phyloP scores from a whole-genome alignment of 2,113 vertebrate genomes.

The Mohoua ochrocephala region DNA sequence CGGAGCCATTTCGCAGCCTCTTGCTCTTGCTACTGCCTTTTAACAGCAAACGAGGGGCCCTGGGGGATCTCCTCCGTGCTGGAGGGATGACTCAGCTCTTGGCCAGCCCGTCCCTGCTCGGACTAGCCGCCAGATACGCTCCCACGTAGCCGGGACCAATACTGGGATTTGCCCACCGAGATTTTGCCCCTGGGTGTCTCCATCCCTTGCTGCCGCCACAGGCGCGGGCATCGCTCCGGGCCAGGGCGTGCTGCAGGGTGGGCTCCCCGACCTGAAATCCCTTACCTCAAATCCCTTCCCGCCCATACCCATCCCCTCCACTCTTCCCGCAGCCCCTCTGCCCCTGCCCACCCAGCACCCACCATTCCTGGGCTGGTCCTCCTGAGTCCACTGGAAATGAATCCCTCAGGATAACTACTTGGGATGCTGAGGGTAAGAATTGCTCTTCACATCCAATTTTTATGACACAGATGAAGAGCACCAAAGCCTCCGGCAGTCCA shows the following conservation, averaged over 20 bases:
- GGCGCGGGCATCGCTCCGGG: accelerated
- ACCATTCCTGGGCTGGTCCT: neutral
- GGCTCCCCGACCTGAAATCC: neutral
- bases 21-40: conserved; percentile 37
- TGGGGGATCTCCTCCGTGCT: neutral
- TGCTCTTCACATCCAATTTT: neutral
- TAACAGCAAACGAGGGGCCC: neutral
- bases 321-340: neutral
- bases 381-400: accelerated
- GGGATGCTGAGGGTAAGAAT: neutral
- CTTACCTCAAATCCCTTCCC: accelerated
- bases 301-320: neutral
- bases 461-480: neutral
- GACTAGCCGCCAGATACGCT: neutral
- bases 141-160: neutral
- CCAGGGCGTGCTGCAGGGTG: neutral
- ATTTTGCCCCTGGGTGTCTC: neutral
- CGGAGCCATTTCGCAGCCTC: conserved; percentile 34
- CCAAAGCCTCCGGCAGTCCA: neutral
- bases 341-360: neutral
- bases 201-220: accelerated
- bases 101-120: neutral
- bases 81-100: conserved; percentile 24
- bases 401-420: neutral
- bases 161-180: accelerated